phyloP scores from a whole-genome alignment of 2,113 vertebrate genomes.

The Ceratotherium simum region DNA sequence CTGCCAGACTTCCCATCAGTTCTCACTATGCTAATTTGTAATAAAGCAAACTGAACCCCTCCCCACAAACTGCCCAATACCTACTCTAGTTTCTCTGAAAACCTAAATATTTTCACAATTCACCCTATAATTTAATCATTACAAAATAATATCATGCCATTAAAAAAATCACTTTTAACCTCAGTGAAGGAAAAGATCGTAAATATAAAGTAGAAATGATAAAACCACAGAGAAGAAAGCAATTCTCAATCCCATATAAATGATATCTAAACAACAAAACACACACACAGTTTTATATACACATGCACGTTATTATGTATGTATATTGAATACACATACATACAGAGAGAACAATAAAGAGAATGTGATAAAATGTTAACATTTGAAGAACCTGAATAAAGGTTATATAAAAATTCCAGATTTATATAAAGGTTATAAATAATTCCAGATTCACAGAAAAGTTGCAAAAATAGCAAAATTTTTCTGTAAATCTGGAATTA shows the following conservation, averaged over 20 bases:
- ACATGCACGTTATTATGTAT: neutral
- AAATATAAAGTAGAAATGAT: neutral
- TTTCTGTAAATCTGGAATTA: neutral
- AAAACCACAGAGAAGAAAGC: constrained; percentile 6
- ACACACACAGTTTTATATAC: neutral
- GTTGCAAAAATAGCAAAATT: neutral
- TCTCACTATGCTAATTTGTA: neutral
- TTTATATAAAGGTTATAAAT: neutral
- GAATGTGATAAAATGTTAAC: neutral
- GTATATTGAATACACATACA: neutral
- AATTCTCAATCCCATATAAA: neutral
- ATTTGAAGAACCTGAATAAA: neutral
- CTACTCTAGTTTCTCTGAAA: neutral
- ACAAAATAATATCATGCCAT: constrained; percentile 22
- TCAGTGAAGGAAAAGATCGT: neutral
- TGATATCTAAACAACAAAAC: neutral
- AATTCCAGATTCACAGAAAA: neutral
- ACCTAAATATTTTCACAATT: neutral
- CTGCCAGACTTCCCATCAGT: neutral
- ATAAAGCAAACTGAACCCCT: neutral
- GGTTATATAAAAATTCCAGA: constrained; percentile 14
- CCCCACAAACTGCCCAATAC: neutral
- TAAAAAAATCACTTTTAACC: neutral
- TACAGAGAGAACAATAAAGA: neutral
- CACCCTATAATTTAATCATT: neutral